These are phyloP conservation scores for Sycophaga agraensis DNA, from an alignment of 1,140 invertebrate genomes.

Conservation along the genomic window DNA sequence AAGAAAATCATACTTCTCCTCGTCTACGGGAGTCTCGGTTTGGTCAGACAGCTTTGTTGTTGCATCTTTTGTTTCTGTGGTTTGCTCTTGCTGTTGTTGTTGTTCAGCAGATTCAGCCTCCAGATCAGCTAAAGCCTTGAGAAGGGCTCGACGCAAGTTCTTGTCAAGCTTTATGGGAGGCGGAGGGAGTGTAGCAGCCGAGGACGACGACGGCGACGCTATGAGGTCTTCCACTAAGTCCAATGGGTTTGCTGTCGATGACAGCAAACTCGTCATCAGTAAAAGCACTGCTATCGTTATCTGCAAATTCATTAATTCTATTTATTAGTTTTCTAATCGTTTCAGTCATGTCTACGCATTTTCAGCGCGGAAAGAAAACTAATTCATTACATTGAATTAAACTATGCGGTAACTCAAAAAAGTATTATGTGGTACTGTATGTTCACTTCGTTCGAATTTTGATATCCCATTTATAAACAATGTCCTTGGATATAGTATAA, in stretches of 20 bases:
- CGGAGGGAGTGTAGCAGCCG: conserved; percentile 41
- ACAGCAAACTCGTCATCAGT: conserved; percentile 23
- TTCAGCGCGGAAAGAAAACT: no score
- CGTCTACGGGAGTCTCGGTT: conserved; percentile 5
- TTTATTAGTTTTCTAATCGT: not conserved
- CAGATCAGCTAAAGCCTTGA: conserved; percentile 69
- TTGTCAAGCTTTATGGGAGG: conserved; percentile 67
- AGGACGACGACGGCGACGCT: conserved; percentile 29
- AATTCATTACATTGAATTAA: no score
- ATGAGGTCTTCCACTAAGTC: conserved; percentile 34
- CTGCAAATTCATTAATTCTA: no score
- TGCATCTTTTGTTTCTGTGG: not conserved
- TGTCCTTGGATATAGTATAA: no score
- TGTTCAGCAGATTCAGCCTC: conserved; percentile 59
- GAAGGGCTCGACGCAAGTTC: conserved; percentile 67
- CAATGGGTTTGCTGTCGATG: not conserved
- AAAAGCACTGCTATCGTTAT: conserved; percentile 32
- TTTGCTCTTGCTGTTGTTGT: conserved; percentile 33
- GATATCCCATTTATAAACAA: no score
- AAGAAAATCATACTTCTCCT: conserved; percentile 24
- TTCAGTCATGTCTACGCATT: no score
- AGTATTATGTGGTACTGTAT: no score
- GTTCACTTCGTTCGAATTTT: no score
- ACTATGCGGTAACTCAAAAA: no score
- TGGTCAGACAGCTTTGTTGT: conserved; percentile 1